Evolutionary conservation across 2,113 vertebrate species (phyloP).

Genomic region (Triplophysa dalaica): DNA sequence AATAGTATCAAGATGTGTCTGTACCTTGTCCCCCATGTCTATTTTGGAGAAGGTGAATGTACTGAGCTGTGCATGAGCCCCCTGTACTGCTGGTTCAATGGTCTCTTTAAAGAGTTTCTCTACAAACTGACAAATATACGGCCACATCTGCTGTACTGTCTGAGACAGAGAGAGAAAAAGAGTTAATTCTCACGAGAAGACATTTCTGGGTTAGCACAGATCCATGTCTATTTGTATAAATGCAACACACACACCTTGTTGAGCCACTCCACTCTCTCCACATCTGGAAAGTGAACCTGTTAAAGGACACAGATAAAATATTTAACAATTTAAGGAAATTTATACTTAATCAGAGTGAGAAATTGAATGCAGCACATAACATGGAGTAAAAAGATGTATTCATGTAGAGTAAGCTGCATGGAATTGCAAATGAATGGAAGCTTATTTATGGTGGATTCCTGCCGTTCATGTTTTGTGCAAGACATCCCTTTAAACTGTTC

Average conservation of each 20-base stretch:
- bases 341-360: not conserved
- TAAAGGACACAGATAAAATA: slow-evolving; percentile 43
- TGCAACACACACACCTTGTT: slow-evolving; percentile 84
- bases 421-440: no score
- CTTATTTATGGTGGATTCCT: no score
- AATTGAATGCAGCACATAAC: no score
- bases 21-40: slow-evolving; percentile 91
- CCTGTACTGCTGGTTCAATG: slow-evolving; percentile 91
- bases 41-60: slow-evolving; percentile 94
- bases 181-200: slow-evolving; percentile 9
- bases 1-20: not conserved
- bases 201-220: slow-evolving; percentile 49
- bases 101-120: slow-evolving; percentile 95
- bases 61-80: slow-evolving; percentile 86
- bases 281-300: slow-evolving; percentile 95
- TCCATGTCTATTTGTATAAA: slow-evolving; percentile 66
- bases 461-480: no score
- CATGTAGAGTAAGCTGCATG: no score
- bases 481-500: no score
- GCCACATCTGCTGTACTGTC: slow-evolving; percentile 99
- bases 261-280: slow-evolving; percentile 95
- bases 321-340: not conserved
- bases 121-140: slow-evolving; percentile 95
- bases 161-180: slow-evolving; percentile 57
- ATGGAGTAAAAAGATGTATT: no score